Evolutionary conservation across 2,113 vertebrate species (phyloP).

Genomic region (Hymenochirus boettgeri): DNA sequence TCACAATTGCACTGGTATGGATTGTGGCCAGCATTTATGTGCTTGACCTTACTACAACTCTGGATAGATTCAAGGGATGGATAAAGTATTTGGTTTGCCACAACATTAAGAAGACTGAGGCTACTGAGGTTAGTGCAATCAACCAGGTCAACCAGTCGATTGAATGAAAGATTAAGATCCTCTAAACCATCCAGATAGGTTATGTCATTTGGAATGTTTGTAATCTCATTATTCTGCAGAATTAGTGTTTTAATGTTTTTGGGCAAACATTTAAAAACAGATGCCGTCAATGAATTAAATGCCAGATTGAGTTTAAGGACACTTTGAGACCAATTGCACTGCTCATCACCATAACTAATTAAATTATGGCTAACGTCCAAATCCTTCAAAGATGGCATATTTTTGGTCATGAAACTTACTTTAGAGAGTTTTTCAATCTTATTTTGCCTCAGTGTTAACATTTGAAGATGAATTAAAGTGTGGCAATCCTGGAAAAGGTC

Average conservation of each 20-base stretch:
- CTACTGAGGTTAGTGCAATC: slow-evolving; percentile 57
- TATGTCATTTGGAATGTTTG: slow-evolving; percentile 53
- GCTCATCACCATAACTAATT: slow-evolving; percentile 49
- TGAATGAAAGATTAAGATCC: slow-evolving; percentile 72
- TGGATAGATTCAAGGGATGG: slow-evolving; percentile 58
- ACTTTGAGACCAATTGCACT: slow-evolving; percentile 67
- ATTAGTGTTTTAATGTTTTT: slow-evolving; percentile 52
- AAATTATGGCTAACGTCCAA: slow-evolving; percentile 76
- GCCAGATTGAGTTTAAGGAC: slow-evolving; percentile 70
- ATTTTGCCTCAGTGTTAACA: slow-evolving; percentile 66
- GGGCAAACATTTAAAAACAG: slow-evolving; percentile 77
- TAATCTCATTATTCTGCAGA: slow-evolving; percentile 72
- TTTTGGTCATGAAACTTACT: slow-evolving; percentile 61
- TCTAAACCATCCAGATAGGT: slow-evolving; percentile 55
- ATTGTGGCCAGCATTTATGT: slow-evolving; percentile 66
- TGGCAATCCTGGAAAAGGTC: slow-evolving; percentile 69
- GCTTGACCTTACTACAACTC: slow-evolving; percentile 60
- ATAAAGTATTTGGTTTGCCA: slow-evolving; percentile 64
- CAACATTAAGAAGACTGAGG: slow-evolving; percentile 60
- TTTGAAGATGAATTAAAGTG: slow-evolving; percentile 56
- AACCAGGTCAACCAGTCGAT: slow-evolving; percentile 72
- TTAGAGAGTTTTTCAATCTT: slow-evolving; percentile 65
- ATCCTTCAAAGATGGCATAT: slow-evolving; percentile 67
- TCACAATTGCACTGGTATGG: slow-evolving; percentile 78
- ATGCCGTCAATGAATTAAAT: slow-evolving; percentile 63